These are phyloP conservation scores for Embiotoca jacksoni DNA, from an alignment of 2,113 vertebrate genomes.

Conservation along the genomic window DNA sequence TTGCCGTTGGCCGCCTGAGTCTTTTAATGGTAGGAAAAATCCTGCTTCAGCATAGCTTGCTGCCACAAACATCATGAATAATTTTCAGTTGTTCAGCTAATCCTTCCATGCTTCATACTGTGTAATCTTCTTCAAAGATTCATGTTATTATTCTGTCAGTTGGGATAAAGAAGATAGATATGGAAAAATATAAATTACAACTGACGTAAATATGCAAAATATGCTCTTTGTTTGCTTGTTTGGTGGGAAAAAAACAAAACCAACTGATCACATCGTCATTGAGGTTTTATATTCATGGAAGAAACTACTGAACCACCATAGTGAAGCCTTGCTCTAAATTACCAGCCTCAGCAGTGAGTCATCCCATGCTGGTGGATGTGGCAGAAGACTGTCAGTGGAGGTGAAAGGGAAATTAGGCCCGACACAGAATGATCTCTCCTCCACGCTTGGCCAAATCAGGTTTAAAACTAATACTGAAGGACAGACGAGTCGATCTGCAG, in stretches of 20 bases:
- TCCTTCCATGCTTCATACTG: not conserved
- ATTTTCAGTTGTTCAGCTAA: no score
- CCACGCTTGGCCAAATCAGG: slow-evolving; percentile 45
- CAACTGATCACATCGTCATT: no score
- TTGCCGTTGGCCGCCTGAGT: no score
- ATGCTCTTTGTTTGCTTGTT: no score
- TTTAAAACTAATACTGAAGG: slow-evolving; percentile 48
- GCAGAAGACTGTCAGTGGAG: not conserved
- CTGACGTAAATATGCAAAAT: no score
- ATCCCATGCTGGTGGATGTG: slow-evolving; percentile 1
- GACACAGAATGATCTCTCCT: slow-evolving; percentile 52
- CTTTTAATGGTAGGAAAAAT: no score
- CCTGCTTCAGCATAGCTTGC: no score
- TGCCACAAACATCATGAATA: no score
- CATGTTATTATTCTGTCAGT: not conserved
- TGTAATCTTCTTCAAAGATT: not conserved
- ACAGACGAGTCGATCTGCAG: slow-evolving; percentile 36
- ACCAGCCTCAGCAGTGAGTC: slow-evolving; percentile 34
- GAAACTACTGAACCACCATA: slow-evolving; percentile 3
- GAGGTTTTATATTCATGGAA: not conserved
- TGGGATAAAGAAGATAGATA: not conserved
- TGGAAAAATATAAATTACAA: no score
- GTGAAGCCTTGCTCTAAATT: slow-evolving; percentile 17
- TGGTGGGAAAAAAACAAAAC: no score
- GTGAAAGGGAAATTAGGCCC: slow-evolving; percentile 50